Evolutionary conservation across 2,888 invertebrate species (phyloP).

Genomic region (Heliconius aoede): DNA sequence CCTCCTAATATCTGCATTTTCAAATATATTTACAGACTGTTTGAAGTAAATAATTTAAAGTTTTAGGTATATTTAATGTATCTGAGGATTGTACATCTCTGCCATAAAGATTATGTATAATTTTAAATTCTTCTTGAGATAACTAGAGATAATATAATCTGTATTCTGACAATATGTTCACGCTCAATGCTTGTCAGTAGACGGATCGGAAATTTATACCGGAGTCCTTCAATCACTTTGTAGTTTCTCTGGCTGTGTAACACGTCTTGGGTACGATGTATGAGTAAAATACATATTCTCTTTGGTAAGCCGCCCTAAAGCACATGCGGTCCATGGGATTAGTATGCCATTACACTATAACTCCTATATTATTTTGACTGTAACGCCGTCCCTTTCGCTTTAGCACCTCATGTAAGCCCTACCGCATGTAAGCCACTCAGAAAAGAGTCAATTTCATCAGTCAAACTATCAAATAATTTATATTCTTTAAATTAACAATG

Average conservation of each 20-base stretch:
- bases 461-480: conserved; percentile 52
- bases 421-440: conserved; percentile 60
- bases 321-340: conserved; percentile 56
- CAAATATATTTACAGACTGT: conserved; percentile 62
- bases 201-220: conserved; percentile 69
- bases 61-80: conserved; percentile 56
- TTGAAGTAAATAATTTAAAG: conserved; percentile 62
- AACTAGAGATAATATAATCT: conserved; percentile 56
- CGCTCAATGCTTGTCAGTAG: conserved; percentile 57
- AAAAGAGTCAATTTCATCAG: conserved; percentile 64
- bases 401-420: conserved; percentile 62
- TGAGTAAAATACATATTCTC: conserved; percentile 61
- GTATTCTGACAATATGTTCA: conserved; percentile 51
- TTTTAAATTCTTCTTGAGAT: conserved; percentile 58
- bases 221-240: conserved; percentile 65
- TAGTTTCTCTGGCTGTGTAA: conserved; percentile 61
- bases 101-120: conserved; percentile 56
- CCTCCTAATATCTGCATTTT: conserved; percentile 54
- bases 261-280: conserved; percentile 57
- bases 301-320: conserved; percentile 62
- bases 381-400: conserved; percentile 57
- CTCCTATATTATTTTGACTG: conserved; percentile 56
- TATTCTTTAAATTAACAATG: conserved; percentile 49
- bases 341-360: conserved; percentile 66
- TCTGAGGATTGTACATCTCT: conserved; percentile 66